A percentile compares a stretch with the other conserved stretches of the same genome.
phyloP scores from a whole-genome alignment of 2,113 vertebrate species.

The Merops nubicus region DNA sequence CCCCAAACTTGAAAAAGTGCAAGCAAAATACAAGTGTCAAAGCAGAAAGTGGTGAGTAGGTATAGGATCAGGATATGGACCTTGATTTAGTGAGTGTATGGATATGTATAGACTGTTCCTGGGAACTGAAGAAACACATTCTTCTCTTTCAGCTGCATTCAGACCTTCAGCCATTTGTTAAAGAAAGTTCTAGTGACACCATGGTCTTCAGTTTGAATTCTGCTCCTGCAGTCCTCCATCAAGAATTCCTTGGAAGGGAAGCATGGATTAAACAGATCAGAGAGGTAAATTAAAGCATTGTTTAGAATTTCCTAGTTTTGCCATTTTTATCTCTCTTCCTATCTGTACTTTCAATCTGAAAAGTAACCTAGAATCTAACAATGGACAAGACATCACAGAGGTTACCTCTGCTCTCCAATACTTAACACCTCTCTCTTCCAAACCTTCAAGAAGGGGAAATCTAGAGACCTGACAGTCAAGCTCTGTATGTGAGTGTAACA shows the following conservation, averaged over 20 bases:
- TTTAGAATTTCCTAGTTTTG: background rate
- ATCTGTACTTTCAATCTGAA: background rate
- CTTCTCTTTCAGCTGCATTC: conserved; percentile 86
- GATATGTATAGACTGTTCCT: background rate
- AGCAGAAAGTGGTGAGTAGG: background rate
- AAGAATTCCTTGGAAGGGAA: conserved; percentile 86
- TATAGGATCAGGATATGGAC: background rate
- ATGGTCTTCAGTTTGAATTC: conserved; percentile 86
- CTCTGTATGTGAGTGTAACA: background rate
- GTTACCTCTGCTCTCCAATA: background rate
- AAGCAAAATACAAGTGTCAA: background rate
- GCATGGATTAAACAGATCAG: conserved; percentile 88
- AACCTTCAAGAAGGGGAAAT: background rate
- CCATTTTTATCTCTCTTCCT: background rate
- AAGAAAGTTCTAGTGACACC: conserved; percentile 76
- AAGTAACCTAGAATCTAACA: background rate
- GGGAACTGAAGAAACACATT: background rate
- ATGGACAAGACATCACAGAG: background rate
- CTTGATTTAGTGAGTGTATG: background rate
- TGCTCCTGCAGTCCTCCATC: conserved; percentile 91
- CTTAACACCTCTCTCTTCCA: background rate
- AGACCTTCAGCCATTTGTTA: conserved; percentile 94
- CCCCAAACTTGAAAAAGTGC: background rate
- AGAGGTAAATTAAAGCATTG: conserved; percentile 80
- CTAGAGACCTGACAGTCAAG: background rate